Base-by-base conservation (phyloP, 2,888 invertebrate genomes). In the Philaethria dido region DNA sequence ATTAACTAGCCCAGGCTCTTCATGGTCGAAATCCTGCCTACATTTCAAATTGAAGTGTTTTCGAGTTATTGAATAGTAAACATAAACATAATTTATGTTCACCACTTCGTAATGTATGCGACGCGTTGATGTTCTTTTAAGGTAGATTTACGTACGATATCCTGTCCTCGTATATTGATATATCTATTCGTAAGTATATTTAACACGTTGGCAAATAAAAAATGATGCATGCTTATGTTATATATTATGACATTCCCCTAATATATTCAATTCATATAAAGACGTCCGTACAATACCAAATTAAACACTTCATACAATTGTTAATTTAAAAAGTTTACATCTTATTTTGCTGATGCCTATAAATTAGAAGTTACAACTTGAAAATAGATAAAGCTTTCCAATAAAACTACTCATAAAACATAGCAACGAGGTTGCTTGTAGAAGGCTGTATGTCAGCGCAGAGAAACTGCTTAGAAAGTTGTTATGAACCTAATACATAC, bases 121-220 rank as follows among this genome's bases (percentile, higher is more conserved):
- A 72, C 84, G 84, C 87, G 87, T 88, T 88, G 85, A 86, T 80
- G 84, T 86, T 82, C 77, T 84, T 85, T 69, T 64, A 74, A 73
- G 72, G 71, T 65, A 72, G 65, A 75, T 75, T 74, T 74, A 75
- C 69, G 71, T 44, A 59, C 29, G 11, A 18, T 60, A 14, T 60
- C 14, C 60, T 29, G 60, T 45, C 14, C 13, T 45, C n/a, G 42
- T n/a, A 14, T 18, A 5, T 3, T 11, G 13, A 3, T 44, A 25
- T 57, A 57, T 5, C 39, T 1, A 39, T 13, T 8, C 4, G n/a
- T 39, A 39, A 14, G 20, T 42, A 42, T 22, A 39, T 57, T 20
- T 4, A 14, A 44, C 1, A 44, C 11, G 1, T 11, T 36, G n/a
- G 36, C 0, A n/a, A 20, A 22, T 39, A 18, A 4, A 9, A 39